Conservation (phyloP, 64 coral and sea anemone genomes). For the Anthopleura sola region DNA sequence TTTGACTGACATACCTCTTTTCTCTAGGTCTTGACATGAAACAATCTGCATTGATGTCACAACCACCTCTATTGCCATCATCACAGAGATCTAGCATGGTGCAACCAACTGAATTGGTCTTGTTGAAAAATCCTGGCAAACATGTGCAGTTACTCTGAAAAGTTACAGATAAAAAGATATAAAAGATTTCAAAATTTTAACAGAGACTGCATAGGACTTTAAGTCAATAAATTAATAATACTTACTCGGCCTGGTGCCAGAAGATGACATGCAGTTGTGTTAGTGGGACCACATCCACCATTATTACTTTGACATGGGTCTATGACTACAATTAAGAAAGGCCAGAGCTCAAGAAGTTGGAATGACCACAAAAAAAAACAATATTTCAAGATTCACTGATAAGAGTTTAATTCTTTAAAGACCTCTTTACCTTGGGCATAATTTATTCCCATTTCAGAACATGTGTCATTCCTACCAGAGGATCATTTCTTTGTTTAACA, state of each 20-base stretch:
- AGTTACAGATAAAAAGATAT: not conserved
- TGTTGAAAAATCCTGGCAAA: constrained; percentile 66
- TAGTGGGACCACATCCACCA: constrained; percentile 68
- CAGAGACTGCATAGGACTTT: too few relatives aligned
- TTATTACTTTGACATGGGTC: constrained; percentile 69
- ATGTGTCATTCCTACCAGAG: too few relatives aligned
- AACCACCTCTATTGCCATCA: constrained; percentile 65
- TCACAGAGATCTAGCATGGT: constrained; percentile 58
- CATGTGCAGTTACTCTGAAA: constrained; percentile 80
- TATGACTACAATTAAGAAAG: constrained; percentile 30
- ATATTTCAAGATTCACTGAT: too few relatives aligned
- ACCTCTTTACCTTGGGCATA: too few relatives aligned
- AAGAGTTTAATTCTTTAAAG: too few relatives aligned
- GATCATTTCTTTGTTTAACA: too few relatives aligned
- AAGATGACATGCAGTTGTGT: constrained; percentile 64
- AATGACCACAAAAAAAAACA: too few relatives aligned
- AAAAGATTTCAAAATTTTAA: too few relatives aligned
- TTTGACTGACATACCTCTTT: constrained; percentile 52
- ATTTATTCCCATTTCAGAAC: too few relatives aligned
- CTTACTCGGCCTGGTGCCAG: constrained; percentile 68
- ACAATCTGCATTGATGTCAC: constrained; percentile 73
- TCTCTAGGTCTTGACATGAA: constrained; percentile 52
- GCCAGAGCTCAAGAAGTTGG: too few relatives aligned
- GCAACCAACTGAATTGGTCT: constrained; percentile 44
- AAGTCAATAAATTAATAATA: not conserved